Evolutionary conservation across 2,113 vertebrate genomes (phyloP).

Genomic region (Vanacampus margaritifer): DNA sequence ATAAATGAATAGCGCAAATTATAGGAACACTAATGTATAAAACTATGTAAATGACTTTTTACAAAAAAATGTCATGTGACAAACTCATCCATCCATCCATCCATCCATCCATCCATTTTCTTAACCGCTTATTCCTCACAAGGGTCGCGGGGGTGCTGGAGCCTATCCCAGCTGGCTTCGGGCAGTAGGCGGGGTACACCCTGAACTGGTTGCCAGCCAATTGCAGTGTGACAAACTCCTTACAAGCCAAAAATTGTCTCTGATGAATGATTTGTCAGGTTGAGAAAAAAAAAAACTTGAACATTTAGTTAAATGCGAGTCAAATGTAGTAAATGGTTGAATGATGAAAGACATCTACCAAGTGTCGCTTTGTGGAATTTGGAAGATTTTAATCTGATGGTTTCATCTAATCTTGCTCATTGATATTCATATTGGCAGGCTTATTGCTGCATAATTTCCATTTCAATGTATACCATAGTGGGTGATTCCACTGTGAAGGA

Average conservation of each 20-base stretch:
- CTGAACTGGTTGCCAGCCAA: no score
- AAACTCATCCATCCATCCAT: no score
- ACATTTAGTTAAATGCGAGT: slow-evolving; percentile 3
- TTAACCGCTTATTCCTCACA: no score
- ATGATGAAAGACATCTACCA: slow-evolving; percentile 6
- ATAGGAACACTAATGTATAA: not conserved
- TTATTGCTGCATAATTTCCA: slow-evolving; percentile 13
- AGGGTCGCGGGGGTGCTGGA: no score
- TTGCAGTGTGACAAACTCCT: not conserved
- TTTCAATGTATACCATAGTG: not conserved
- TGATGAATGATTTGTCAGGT: not conserved
- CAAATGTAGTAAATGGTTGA: slow-evolving; percentile 24
- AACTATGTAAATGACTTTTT: not conserved
- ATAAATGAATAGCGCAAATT: not conserved
- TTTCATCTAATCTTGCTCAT: slow-evolving; percentile 13
- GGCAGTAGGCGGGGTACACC: no score
- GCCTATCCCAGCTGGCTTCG: no score
- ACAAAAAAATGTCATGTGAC: not conserved
- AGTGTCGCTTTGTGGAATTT: not conserved
- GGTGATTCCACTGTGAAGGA: not conserved
- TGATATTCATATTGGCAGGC: slow-evolving; percentile 14
- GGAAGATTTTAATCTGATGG: not conserved
- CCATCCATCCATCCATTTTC: no score
- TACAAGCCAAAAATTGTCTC: not conserved
- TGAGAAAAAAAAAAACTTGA: not conserved